Evolutionary conservation across 2,113 vertebrate species (phyloP).

Genomic region (Nerophis ophidion): DNA sequence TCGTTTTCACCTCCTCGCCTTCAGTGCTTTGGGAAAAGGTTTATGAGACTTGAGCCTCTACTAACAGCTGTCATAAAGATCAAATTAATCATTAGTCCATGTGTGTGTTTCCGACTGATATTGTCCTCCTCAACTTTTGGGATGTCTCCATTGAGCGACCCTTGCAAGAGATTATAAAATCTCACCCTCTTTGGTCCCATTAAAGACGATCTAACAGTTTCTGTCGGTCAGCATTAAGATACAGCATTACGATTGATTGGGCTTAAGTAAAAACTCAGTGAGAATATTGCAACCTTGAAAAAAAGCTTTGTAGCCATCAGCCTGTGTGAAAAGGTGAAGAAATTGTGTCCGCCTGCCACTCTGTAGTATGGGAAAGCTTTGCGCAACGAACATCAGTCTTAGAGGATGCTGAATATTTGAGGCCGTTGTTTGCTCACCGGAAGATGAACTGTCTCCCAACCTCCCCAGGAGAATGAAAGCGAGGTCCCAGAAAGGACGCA

Average conservation of each 20-base stretch:
- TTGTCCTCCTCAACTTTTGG: conserved; percentile 3
- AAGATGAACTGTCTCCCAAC: conserved; percentile 44
- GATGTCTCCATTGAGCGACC: conserved; percentile 1
- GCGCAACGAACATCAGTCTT: conserved; percentile 6
- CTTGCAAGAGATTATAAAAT: conserved; percentile 22
- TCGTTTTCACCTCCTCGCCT: conserved; percentile 41
- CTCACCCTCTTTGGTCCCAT: conserved; percentile 9
- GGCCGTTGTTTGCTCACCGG: conserved; percentile 16
- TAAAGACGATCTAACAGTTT: conserved; percentile 17
- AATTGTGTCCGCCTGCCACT: background rate
- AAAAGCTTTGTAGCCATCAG: conserved; percentile 4
- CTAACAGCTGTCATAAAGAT: conserved; percentile 40
- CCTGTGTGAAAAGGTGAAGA: conserved; percentile 11
- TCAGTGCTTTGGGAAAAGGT: conserved; percentile 31
- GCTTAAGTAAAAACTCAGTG: background rate
- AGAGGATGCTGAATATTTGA: conserved; percentile 16
- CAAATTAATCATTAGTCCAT: conserved; percentile 26
- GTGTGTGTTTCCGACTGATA: conserved; percentile 5
- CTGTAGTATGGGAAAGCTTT: background rate
- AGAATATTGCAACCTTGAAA: background rate
- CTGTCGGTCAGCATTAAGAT: conserved; percentile 9
- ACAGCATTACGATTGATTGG: background rate
- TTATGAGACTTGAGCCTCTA: conserved; percentile 45
- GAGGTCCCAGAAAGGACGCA: conserved; percentile 20
- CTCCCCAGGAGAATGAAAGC: conserved; percentile 42